These are phyloP conservation scores for Aurelia sp. DNA, from an alignment of 30 jellyfish, hydroid and myxozoan species.

Conservation along the genomic window DNA sequence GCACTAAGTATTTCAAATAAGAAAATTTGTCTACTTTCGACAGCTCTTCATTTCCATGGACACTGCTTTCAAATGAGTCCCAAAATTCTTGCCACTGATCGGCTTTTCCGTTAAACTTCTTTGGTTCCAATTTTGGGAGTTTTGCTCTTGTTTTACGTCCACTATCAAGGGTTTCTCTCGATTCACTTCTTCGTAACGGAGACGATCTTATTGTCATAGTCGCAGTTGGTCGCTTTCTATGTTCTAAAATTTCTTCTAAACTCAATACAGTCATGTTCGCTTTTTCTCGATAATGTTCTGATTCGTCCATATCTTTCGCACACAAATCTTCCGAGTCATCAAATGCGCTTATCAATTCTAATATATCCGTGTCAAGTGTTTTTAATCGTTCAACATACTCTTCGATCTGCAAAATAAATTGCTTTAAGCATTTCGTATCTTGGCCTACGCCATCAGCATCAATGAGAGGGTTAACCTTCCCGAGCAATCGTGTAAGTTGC, in stretches of 20 bases:
- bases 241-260: neutral
- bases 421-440: neutral
- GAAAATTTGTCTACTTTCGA: neutral
- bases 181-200: neutral
- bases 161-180: neutral
- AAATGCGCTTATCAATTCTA: neutral
- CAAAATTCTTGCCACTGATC: constrained; percentile 13
- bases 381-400: neutral
- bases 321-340: neutral
- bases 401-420: neutral
- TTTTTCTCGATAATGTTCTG: neutral
- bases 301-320: neutral
- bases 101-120: constrained; percentile 12
- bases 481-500: too few species aligned
- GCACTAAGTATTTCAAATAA: constrained; percentile 1
- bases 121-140: constrained; percentile 21
- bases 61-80: constrained; percentile 14
- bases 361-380: neutral
- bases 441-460: too few species aligned
- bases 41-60: constrained; percentile 3
- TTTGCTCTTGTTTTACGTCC: neutral
- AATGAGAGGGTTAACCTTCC: too few species aligned
- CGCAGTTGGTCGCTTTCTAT: neutral
- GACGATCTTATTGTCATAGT: neutral
- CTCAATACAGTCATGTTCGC: neutral